phyloP scores from a whole-genome alignment of 1,140 invertebrate species.

The Maconellicoccus hirsutus region DNA sequence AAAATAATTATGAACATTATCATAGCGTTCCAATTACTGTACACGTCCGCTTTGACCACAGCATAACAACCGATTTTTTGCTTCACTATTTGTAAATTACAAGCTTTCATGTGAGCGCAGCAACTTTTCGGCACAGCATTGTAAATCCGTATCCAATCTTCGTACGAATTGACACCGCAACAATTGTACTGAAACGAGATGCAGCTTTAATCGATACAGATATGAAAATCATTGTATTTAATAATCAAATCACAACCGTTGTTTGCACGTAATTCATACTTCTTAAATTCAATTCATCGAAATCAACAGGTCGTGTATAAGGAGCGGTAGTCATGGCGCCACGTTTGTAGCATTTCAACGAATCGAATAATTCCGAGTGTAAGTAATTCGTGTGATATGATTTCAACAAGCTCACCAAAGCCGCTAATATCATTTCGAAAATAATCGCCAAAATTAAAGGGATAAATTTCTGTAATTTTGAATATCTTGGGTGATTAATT shows the following conservation, averaged over 20 bases:
- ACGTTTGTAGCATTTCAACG: neutral
- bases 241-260: neutral
- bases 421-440: neutral
- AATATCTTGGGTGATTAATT: neutral
- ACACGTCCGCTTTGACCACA: neutral
- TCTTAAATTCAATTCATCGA: neutral
- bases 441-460: neutral
- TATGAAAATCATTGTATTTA: too few relatives aligned
- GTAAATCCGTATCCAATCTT: neutral
- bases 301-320: too few relatives aligned
- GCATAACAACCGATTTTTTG: neutral
- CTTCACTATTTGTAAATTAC: neutral
- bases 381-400: neutral
- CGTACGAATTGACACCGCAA: neutral
- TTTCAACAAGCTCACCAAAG: neutral
- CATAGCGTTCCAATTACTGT: neutral
- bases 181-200: neutral
- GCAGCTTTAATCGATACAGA: too few relatives aligned
- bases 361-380: neutral
- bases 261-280: neutral
- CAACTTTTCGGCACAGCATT: neutral
- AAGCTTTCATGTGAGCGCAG: neutral
- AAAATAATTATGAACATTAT: neutral
- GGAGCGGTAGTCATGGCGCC: neutral
- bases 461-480: neutral